A percentile compares a stretch with the other conserved stretches of the same genome.
phyloP scores from a whole-genome alignment of 2,888 invertebrate genomes.

The Leucania comma region DNA sequence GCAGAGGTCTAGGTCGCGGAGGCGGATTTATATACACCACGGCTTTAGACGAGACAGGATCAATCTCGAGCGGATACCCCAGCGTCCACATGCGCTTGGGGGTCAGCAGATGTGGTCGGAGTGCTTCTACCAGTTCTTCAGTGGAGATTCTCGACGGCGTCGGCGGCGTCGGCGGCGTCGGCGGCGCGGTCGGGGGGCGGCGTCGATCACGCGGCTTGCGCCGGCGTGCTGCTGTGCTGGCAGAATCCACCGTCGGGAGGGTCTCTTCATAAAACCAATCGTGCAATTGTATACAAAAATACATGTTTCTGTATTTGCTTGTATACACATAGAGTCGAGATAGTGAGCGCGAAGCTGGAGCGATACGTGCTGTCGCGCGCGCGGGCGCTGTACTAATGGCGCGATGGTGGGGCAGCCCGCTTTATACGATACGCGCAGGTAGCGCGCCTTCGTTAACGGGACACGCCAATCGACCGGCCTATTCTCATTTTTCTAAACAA shows the following conservation, averaged over 20 bases:
- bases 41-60: conserved; percentile 91
- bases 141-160: conserved; percentile 90
- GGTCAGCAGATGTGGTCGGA: conserved; percentile 92
- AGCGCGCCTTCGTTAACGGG: conserved; percentile 89
- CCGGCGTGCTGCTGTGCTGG: conserved; percentile 85
- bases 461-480: conserved; percentile 89
- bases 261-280: conserved; percentile 89
- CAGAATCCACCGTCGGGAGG: conserved; percentile 84
- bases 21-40: conserved; percentile 91
- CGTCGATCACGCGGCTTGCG: conserved; percentile 83
- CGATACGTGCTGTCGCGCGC: conserved; percentile 89
- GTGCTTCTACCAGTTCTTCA: conserved; percentile 88
- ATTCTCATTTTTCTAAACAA: conserved; percentile 89
- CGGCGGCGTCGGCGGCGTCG: conserved; percentile 85
- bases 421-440: conserved; percentile 88
- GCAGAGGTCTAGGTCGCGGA: conserved; percentile 83
- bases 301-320: conserved; percentile 85
- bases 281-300: conserved; percentile 86
- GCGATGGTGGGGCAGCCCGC: conserved; percentile 88
- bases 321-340: conserved; percentile 90
- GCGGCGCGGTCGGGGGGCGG: conserved; percentile 86
- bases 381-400: conserved; percentile 89
- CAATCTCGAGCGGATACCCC: conserved; percentile 94
- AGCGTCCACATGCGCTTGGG: conserved; percentile 91
- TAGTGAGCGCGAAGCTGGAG: conserved; percentile 84